Evolutionary conservation across 2,888 invertebrate genomes (phyloP).

Genomic region (Apomyelois bistriatella): DNA sequence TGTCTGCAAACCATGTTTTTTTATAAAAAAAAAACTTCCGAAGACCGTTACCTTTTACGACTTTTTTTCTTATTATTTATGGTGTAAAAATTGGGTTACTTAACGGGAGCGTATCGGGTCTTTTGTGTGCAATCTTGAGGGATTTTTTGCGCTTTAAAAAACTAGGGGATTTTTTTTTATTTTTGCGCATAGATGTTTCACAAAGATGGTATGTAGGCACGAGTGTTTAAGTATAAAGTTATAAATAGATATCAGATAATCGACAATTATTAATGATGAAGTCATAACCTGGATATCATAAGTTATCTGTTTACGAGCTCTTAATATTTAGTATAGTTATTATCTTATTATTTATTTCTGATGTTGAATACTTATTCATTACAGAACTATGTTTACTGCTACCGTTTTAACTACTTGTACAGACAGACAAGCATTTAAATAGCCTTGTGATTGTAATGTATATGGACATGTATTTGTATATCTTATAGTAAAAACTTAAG

Average conservation of each 20-base stretch:
- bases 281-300: slow-evolving; percentile 14
- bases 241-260: slow-evolving; percentile 51
- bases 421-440: not conserved
- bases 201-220: slow-evolving; percentile 24
- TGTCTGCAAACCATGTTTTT: slow-evolving; percentile 33
- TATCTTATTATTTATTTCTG: slow-evolving; percentile 2
- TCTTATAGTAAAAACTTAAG: too few species aligned
- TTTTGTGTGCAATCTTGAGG: slow-evolving; percentile 56
- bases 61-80: slow-evolving; percentile 68
- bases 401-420: not conserved
- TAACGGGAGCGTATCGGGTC: slow-evolving; percentile 62
- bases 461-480: too few species aligned
- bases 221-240: slow-evolving; percentile 42
- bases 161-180: slow-evolving; percentile 19
- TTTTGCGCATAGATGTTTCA: slow-evolving; percentile 26
- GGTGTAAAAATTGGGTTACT: slow-evolving; percentile 80
- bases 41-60: slow-evolving; percentile 68
- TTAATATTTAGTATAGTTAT: not conserved
- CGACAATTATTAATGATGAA: slow-evolving; percentile 52
- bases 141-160: slow-evolving; percentile 32
- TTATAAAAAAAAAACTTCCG: slow-evolving; percentile 37
- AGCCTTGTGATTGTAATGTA: too few species aligned
- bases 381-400: not conserved
- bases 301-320: slow-evolving; percentile 8
- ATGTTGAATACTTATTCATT: not conserved